Base-by-base conservation (phyloP, 2,797 vertebrate species). In the Podargus strigoides region DNA sequence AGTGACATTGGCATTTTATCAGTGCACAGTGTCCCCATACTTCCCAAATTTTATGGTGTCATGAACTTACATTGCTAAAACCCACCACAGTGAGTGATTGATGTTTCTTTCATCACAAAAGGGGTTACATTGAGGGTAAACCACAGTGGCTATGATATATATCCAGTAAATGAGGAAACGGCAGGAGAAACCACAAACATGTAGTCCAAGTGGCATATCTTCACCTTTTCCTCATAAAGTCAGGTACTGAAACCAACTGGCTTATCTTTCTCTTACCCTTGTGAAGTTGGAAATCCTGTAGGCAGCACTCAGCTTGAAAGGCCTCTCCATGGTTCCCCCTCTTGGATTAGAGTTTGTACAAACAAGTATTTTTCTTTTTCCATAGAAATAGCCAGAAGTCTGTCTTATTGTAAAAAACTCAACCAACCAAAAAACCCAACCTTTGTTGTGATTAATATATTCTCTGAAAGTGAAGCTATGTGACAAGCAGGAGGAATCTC, bases 71-170 rank as follows among this genome's bases (percentile, higher is more conserved):
- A 37, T 80, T 69, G 58, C 75, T 87, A 83, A 95, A 97, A 81
- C 44, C 78, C 85, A 81, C 79, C 36, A 32, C 56, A 76, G 83
- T 32, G 83, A 81, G 69, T 88, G 95, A 90, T 87, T 73, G 93
- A 92, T 93, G 58, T 82, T 93, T 89, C 81, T 95, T 95, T 94
- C 76, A 32, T 87, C 92, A 75, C 78, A 58, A 47, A 70, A 92
- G 76, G 69, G 84, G 72, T 90, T 86, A 69, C 82, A 42, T 2
- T 70, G 75, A 91, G 96, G 91, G 78, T 86, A 96, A 86, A 85
- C 92, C 92, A 83, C 53, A 60, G 77, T 92, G 89, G 75, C 89
- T 94, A 68, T 93, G 95, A 93, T 90, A 93, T 95, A 94, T 90
- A 64, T 78, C 53, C 92, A 56, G 37, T 62, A 89, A 94, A 76